Base-by-base conservation (phyloP, 2,888 invertebrate genomes). In the Neoscelio sp. region DNA sequence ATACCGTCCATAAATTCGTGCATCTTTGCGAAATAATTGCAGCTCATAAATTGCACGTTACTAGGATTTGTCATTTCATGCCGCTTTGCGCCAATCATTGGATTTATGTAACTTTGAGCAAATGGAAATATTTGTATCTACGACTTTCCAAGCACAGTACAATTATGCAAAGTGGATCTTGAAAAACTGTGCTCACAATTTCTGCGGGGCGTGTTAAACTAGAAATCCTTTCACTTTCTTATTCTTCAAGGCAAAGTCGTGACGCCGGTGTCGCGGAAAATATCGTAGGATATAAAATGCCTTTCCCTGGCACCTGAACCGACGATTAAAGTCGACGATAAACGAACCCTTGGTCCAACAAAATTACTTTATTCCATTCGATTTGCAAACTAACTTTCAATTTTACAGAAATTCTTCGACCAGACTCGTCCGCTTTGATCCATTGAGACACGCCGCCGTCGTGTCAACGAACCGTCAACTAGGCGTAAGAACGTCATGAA, bases 141-240 rank as follows among this genome's bases (percentile, higher is more conserved):
- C 58, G 42, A 50, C 65, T 74, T 74, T 65, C 50, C 38, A 58
- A 73, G 38, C 42, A 6, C 15, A 17, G 18, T 58, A 58, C 58
- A 76, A 70, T 77, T 70, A 77, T 80, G 80, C 62, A 75, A 78
- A 80, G 67, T 70, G 60, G 74, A 67, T 74, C 60, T 75, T 75
- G 73, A 71, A 78, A 77, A 71, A 77, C 58, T 5, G 44, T 18
- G 71, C 60, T 77, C 23, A 70, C 64, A 56, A 40, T 64, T 76
- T 54, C 56, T 70, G 74, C 48, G 67, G 52, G 75, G 56, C 48
- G 64, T 62, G 64, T 50, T 62, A 76, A 78, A 77, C 80, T 78
- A 82, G 82, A 60, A 80, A 81, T 82, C 87, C 87, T 87, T 88
- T 88, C 87, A 87, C 87, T 87, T 87, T 84, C 82, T 73, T 82